phyloP scores from a whole-genome alignment of 2,113 vertebrate species.

The Microtus ochrogaster region DNA sequence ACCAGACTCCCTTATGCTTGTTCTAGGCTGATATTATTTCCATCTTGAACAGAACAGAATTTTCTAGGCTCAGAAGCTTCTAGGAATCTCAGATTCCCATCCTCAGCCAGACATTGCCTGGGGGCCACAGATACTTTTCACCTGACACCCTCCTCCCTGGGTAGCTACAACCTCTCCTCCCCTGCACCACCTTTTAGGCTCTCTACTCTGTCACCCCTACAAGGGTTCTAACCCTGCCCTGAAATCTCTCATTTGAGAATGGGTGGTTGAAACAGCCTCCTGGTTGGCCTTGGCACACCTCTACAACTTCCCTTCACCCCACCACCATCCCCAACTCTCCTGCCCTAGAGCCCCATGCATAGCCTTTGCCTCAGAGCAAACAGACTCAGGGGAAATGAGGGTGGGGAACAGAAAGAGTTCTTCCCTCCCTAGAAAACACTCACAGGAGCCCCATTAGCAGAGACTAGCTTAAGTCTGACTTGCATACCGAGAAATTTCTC shows the following conservation, averaged over 20 bases:
- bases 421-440: background rate
- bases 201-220: background rate
- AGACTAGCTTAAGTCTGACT: background rate
- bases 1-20: background rate
- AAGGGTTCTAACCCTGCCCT: background rate
- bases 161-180: background rate
- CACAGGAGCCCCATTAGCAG: background rate
- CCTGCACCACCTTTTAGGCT: background rate
- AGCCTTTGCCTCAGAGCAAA: background rate
- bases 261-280: background rate
- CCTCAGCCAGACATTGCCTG: background rate
- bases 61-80: background rate
- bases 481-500: background rate
- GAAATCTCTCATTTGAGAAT: background rate
- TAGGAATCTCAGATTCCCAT: background rate
- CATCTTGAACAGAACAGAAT: background rate
- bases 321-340: background rate
- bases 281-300: background rate
- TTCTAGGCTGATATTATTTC: conserved; percentile 26
- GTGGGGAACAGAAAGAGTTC: background rate
- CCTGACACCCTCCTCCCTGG: background rate
- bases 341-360: too few relatives aligned
- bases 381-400: background rate
- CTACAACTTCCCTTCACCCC: background rate
- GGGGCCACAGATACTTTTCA: background rate